Conservation (phyloP, 2,797 vertebrate genomes). For the Anguilla anguilla region DNA sequence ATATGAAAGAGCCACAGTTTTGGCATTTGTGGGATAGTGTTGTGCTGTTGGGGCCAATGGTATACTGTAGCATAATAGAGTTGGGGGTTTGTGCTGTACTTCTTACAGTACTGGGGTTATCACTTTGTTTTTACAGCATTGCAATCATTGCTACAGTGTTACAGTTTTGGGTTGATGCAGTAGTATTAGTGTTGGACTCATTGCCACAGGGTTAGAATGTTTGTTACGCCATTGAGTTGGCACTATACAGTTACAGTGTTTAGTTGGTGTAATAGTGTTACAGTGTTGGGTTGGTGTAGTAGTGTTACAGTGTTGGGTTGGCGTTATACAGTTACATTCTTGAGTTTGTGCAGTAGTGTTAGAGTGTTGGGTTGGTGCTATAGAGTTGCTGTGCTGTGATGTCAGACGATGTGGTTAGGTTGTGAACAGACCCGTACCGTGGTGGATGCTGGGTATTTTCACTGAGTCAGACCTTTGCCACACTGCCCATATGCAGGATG, state of each 20-base stretch:
- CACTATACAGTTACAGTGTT: neutral
- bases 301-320: neutral
- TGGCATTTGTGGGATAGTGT: neutral
- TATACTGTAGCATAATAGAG: neutral
- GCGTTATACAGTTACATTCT: neutral
- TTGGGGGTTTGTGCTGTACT: neutral
- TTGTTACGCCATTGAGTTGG: neutral
- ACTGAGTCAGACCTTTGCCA: neutral
- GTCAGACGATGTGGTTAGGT: neutral
- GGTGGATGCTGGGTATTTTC: conserved; percentile 1
- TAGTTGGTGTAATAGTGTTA: neutral
- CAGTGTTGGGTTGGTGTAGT: neutral
- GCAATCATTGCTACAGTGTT: neutral
- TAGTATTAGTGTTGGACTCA: neutral
- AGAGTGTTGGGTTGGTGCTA: neutral
- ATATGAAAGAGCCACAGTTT: neutral
- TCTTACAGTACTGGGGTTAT: neutral
- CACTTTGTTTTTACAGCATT: neutral
- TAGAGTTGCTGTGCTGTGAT: neutral
- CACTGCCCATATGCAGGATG: neutral
- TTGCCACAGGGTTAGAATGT: neutral
- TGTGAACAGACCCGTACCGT: neutral
- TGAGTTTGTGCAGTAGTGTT: neutral
- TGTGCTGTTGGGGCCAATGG: neutral
- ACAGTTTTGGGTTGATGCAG: neutral